Conservation (phyloP, 2,888 invertebrate genomes). For the Mantis religiosa region DNA sequence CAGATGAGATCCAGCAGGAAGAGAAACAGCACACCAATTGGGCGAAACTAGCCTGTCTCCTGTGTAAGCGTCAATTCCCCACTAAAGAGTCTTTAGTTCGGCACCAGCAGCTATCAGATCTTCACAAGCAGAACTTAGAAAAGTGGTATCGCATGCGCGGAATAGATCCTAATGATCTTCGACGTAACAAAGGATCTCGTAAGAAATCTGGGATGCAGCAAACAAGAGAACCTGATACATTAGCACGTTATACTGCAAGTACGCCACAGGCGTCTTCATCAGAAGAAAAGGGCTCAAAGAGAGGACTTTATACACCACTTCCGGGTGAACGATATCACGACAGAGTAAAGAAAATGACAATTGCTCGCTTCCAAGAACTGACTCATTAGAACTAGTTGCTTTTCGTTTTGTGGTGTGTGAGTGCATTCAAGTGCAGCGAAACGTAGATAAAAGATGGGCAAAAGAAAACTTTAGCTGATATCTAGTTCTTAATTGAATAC, state of each 20-base stretch:
- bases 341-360: constrained; percentile 85
- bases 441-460: background rate
- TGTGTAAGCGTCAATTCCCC: constrained; percentile 93
- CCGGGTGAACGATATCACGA: constrained; percentile 86
- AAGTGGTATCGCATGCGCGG: constrained; percentile 47
- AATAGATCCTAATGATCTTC: constrained; percentile 46
- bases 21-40: constrained; percentile 66
- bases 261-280: background rate
- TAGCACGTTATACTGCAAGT: constrained; percentile 35
- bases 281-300: constrained; percentile 42
- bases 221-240: constrained; percentile 33
- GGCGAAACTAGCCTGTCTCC: constrained; percentile 82
- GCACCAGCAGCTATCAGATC: constrained; percentile 78
- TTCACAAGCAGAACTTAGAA: constrained; percentile 87
- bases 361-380: constrained; percentile 79
- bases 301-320: constrained; percentile 66
- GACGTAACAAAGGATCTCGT: constrained; percentile 41
- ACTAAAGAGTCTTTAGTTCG: constrained; percentile 79
- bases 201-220: constrained; percentile 74
- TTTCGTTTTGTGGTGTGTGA: background rate
- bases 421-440: background rate
- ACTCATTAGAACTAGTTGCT: constrained; percentile 46
- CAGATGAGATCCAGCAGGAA: constrained; percentile 55
- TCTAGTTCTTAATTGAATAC: background rate
- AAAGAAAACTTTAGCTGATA: background rate